Base-by-base conservation (phyloP, 2,797 vertebrate species). In the Sitta carolinensis region DNA sequence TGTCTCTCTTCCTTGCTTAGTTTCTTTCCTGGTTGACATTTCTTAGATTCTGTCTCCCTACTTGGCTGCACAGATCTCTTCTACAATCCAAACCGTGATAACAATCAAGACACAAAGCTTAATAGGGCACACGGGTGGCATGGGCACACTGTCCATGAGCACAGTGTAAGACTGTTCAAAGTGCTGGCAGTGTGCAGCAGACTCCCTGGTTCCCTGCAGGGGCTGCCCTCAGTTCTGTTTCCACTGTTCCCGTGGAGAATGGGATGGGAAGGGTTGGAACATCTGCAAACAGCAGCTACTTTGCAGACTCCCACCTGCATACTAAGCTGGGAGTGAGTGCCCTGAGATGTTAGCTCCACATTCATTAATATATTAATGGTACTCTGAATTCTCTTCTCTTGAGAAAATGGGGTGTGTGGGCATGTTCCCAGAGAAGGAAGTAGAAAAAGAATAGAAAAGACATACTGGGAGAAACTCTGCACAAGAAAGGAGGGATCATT, bases 41-140 rank as follows among this genome's bases (percentile, higher is more conserved):
- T 69, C 47, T 57, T 69, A 72, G 57, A 42, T 78, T 58, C 32
- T 79, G 8, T 38, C 38, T 91, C 54, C 30, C 13, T n/a, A 6
- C 50, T 45, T 78, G 47, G 10, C 42, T 70, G 7, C 51, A n/a
- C 25, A 52, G 22, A 9, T 77, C 22, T 4, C 32, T 89, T 73
- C 40, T 70, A 2, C 29, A 61, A 29, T 42, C 52, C 47, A 34
- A 32, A 36, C n/a, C 45, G 13, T 42, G 57, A 13, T 66, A 57
- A 47, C 22, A 73, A 5, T 69, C 17, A 66, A 61, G 66, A 55
- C 7, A 50, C 11, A 34, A 30, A 55, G 17, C 13, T 36, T 40
- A 9, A 3, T 21, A 6, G 2, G 7, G 15, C 78, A 8, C 34
- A 9, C 13, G 20, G n/a, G 21, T 1, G 10, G 3, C 57, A 16